Conservation (phyloP, 2,113 vertebrate genomes). For the Probosciger aterrimus region DNA sequence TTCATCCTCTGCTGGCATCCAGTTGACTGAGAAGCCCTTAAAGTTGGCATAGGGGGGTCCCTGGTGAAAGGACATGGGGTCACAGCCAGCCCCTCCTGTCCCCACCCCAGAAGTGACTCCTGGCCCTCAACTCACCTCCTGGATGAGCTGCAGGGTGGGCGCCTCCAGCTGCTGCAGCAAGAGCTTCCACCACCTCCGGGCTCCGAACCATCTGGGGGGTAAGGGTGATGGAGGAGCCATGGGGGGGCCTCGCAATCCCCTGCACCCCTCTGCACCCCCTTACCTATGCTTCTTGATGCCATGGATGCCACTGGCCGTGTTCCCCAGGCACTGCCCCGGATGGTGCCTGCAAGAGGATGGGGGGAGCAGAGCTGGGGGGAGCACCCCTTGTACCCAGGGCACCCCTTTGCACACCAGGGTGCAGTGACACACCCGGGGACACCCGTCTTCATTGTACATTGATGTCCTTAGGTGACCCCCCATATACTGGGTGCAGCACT, state of each 20-base stretch:
- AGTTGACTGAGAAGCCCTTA: conserved; percentile 73
- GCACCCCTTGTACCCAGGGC: background rate
- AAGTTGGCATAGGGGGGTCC: conserved; percentile 80
- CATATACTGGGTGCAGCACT: background rate
- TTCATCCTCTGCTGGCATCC: conserved; percentile 71
- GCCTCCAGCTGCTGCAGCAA: conserved; percentile 73
- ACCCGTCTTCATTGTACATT: background rate
- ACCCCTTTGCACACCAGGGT: background rate
- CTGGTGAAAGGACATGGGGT: background rate
- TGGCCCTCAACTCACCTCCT: conserved; percentile 53
- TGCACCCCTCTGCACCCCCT: background rate
- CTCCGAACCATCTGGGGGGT: conserved; percentile 74
- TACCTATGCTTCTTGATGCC: conserved; percentile 82
- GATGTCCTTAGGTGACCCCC: background rate
- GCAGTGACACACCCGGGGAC: background rate
- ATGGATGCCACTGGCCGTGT: conserved; percentile 81
- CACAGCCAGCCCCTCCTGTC: background rate
- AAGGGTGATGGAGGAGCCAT: background rate
- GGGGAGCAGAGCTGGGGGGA: background rate
- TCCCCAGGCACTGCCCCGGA: conserved; percentile 79
- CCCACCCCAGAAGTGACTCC: background rate
- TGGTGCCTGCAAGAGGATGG: conserved; percentile 62
- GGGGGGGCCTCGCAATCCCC: too few species aligned
- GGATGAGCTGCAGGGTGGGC: conserved; percentile 75
- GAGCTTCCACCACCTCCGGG: conserved; percentile 79